phyloP scores from a whole-genome alignment of 2,888 invertebrate species.

The Eupithecia abbreviata region DNA sequence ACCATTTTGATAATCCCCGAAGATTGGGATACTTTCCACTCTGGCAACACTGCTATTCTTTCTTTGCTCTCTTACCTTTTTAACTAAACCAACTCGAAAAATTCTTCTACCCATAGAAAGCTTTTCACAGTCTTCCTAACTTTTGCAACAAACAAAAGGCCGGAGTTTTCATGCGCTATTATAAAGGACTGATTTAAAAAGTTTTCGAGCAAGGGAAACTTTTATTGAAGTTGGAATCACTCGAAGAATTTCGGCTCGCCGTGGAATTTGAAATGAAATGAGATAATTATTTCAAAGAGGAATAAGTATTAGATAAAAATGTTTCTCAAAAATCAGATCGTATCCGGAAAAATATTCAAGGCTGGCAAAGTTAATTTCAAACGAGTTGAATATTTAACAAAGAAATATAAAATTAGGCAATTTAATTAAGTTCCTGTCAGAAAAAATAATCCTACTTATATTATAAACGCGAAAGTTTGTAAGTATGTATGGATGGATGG shows the following conservation, averaged over 20 bases:
- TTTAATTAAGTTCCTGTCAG: background rate
- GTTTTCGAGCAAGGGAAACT: constrained; percentile 43
- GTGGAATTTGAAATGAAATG: constrained; percentile 44
- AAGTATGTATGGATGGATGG: too few relatives aligned
- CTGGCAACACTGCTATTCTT: background rate
- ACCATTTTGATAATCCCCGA: background rate
- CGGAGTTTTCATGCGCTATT: constrained; percentile 32
- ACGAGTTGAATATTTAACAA: background rate
- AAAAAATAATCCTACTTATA: background rate
- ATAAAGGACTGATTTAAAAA: constrained; percentile 46
- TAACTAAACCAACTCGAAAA: constrained; percentile 11
- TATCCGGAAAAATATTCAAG: background rate
- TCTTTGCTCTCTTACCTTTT: constrained; percentile 4
- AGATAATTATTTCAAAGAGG: constrained; percentile 45
- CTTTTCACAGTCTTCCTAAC: constrained; percentile 12
- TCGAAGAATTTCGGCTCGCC: constrained; percentile 44
- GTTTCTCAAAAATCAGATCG: constrained; percentile 30
- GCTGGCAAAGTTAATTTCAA: background rate
- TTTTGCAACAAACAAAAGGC: constrained; percentile 31
- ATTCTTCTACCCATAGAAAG: background rate
- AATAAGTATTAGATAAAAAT: constrained; percentile 40
- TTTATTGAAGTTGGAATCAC: constrained; percentile 46
- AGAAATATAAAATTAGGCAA: background rate
- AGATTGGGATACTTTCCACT: background rate
- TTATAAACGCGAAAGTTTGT: too few relatives aligned